Base-by-base conservation (phyloP, 2,113 vertebrate species). In the Anguilla japonica region DNA sequence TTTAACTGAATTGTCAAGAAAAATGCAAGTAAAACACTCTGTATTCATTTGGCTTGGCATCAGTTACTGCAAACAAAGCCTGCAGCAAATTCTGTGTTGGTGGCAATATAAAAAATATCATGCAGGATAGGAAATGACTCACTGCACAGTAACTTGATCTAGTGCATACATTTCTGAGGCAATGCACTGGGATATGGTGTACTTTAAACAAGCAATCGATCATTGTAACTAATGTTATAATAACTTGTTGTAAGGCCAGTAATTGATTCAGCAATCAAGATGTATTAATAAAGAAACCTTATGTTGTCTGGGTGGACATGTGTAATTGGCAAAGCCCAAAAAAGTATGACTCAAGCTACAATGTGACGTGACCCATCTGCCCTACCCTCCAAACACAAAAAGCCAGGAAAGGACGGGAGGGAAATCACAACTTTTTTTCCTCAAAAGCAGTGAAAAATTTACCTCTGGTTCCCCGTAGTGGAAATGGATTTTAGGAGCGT, bases 391-490 rank as follows among this genome's bases (percentile, higher is more conserved):
- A 86, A 87, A 91, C 91, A 92, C 80, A 92, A 87, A 92, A 84
- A 57, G 88, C 80, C 87, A 87, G 83, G 90, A 86, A 67, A 90
- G 87, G 84, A 84, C 87, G 86, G 34, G 46, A 81, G 63, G 84
- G 60, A 29, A 34, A 79, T 57, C 50, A 87, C 40, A 11, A 81
- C 83, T 56, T 88, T 92, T 91, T 87, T 87, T 75, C 92, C 90
- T 91, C 90, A 90, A 91, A 90, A 92, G 90, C 89, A 88, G 92
- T 91, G 88, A 90, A 96, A 97, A 95, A 98, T 98, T 98, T 98
- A 98, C 98, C 98, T 98, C 97, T 97, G 96, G 95, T 96, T 97
- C 97, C 97, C 97, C 94, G 96, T 94, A 96, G 97, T 95, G 96
- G 97, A 97, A 97, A 98, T 95, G 96, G 96, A 91, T 96, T 98